These are phyloP conservation scores for Opisthocomus hoazin DNA, from an alignment of 2,113 vertebrate species.

Conservation along the genomic window DNA sequence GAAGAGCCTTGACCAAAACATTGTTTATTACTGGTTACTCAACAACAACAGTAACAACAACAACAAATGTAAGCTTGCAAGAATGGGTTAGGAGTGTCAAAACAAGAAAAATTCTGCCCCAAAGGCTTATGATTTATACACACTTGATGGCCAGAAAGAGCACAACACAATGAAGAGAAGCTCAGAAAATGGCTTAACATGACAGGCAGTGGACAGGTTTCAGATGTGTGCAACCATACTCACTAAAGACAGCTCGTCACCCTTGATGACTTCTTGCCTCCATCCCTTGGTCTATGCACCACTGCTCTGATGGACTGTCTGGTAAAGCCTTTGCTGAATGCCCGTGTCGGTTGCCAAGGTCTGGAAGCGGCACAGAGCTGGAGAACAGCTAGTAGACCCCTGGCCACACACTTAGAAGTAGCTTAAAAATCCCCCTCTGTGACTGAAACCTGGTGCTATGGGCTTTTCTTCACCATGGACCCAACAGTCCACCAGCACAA, in stretches of 20 bases:
- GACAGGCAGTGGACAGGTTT: background rate
- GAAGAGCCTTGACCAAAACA: background rate
- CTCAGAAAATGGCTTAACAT: background rate
- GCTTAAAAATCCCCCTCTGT: background rate
- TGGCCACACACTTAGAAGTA: background rate
- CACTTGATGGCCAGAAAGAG: background rate
- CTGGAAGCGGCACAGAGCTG: background rate
- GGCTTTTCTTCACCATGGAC: background rate
- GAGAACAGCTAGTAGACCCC: background rate
- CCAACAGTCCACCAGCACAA: background rate
- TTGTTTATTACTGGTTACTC: slow-evolving; percentile 13
- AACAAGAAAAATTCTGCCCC: slow-evolving; percentile 17
- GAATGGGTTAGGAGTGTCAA: background rate
- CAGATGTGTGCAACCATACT: background rate
- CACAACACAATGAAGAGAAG: background rate
- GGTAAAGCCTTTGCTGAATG: background rate
- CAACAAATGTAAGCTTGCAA: background rate
- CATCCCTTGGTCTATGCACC: background rate
- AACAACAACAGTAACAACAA: background rate
- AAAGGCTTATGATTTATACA: background rate
- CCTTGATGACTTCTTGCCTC: background rate
- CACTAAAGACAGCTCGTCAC: background rate
- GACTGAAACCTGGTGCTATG: background rate
- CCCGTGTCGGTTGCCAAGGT: rapidly evolving
- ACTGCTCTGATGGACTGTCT: background rate